A percentile compares a stretch with the other conserved stretches of the same genome.
phyloP scores from a whole-genome alignment of 2,113 vertebrate species.

The Cyanoramphus novaezelandiae region DNA sequence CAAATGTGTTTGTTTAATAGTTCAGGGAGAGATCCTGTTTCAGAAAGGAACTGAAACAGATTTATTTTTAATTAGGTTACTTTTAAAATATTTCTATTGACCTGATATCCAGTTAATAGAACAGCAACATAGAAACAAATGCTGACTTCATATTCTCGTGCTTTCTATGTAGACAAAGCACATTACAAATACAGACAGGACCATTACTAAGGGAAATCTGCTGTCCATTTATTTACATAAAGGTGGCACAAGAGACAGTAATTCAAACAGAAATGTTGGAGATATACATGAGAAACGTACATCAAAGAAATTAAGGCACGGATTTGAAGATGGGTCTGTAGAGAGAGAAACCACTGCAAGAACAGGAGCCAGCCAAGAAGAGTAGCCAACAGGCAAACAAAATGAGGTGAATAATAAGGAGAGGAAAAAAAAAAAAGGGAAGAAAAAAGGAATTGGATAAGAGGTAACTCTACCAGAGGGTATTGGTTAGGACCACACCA shows the following conservation, averaged over 20 bases:
- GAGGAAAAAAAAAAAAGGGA: neutral
- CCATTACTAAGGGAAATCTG: neutral
- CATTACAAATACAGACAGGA: neutral
- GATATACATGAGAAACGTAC: neutral
- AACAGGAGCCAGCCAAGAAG: neutral
- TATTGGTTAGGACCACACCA: neutral
- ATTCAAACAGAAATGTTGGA: neutral
- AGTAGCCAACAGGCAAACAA: neutral
- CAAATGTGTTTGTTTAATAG: neutral
- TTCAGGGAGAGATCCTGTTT: neutral
- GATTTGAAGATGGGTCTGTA: neutral
- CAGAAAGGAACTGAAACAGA: constrained; percentile 1
- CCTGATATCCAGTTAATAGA: neutral
- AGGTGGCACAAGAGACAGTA: neutral
- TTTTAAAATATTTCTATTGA: constrained; percentile 2
- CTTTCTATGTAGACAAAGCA: neutral
- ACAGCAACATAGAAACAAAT: neutral
- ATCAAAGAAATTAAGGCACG: neutral
- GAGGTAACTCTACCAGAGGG: neutral
- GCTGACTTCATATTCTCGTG: neutral
- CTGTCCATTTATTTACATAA: neutral
- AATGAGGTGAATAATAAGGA: neutral
- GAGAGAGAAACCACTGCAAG: neutral
- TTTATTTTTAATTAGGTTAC: constrained; percentile 3
- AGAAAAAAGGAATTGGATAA: neutral